Conservation (phyloP, 2,113 vertebrate genomes). For the Myotis davidii region DNA sequence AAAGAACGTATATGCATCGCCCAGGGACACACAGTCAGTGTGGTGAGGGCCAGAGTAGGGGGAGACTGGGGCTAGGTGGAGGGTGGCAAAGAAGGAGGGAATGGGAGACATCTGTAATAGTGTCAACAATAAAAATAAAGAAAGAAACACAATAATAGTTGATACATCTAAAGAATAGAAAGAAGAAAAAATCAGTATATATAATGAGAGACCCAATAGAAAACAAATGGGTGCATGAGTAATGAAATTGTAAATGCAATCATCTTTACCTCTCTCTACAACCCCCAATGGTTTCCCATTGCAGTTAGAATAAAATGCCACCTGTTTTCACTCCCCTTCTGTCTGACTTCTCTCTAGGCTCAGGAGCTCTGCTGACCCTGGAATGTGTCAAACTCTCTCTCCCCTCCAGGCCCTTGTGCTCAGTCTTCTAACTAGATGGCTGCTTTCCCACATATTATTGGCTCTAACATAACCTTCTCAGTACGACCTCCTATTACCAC, state of each 20-base stretch:
- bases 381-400: neutral
- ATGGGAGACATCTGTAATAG: neutral
- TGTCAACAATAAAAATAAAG: neutral
- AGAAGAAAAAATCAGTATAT: neutral
- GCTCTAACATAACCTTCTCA: neutral
- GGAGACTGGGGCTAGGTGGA: neutral
- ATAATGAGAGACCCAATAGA: neutral
- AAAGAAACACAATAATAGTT: neutral
- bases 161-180: neutral
- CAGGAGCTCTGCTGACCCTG: neutral
- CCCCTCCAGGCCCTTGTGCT: neutral
- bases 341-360: neutral
- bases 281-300: neutral
- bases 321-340: neutral
- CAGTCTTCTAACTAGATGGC: neutral
- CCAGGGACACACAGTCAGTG: neutral
- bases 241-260: neutral
- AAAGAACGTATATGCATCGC: neutral
- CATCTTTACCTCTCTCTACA: neutral
- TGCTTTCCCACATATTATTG: neutral
- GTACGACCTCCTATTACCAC: too few relatives aligned
- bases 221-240: neutral
- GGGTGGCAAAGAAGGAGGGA: neutral
- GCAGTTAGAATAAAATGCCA: neutral
- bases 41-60: neutral